A percentile compares a stretch with the other conserved stretches of the same genome.
Conservation (phyloP, 2,113 vertebrate genomes). For the Menura novaehollandiae region DNA sequence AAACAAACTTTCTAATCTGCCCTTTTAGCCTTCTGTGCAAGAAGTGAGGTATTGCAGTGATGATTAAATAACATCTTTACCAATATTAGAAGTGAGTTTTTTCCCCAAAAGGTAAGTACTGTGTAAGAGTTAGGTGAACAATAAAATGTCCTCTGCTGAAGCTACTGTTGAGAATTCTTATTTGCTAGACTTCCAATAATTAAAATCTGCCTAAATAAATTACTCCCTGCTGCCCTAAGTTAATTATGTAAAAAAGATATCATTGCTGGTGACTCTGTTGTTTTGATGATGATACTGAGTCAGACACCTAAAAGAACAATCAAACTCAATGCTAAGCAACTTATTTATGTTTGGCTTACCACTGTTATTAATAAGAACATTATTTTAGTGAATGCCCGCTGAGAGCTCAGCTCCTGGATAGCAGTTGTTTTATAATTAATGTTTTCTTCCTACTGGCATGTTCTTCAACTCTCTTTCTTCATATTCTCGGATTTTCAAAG, state of each 20-base stretch:
- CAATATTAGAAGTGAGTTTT: neutral
- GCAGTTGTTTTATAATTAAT: conserved; percentile 36
- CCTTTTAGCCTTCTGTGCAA: neutral
- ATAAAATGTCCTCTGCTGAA: neutral
- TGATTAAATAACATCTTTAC: neutral
- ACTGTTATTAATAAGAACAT: conserved; percentile 31
- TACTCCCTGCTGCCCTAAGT: conserved; percentile 19
- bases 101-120: neutral
- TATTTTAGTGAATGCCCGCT: conserved; percentile 14
- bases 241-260: conserved; percentile 53
- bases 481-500: neutral
- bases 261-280: neutral
- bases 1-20: neutral
- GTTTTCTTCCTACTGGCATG: conserved; percentile 23
- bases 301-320: conserved; percentile 61
- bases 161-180: conserved; percentile 2
- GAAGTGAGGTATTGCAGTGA: neutral
- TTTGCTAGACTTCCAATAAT: conserved; percentile 33
- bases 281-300: conserved; percentile 45
- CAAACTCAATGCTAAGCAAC: conserved; percentile 51
- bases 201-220: conserved; percentile 53
- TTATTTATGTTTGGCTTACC: conserved; percentile 59
- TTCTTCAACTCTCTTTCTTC: neutral
- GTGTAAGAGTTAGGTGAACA: neutral
- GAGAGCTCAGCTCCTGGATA: conserved; percentile 38